A percentile compares a stretch with the other conserved stretches of the same genome.
Evolutionary conservation across 2,797 vertebrate genomes (phyloP).

Genomic region (Anguilla pacifica): DNA sequence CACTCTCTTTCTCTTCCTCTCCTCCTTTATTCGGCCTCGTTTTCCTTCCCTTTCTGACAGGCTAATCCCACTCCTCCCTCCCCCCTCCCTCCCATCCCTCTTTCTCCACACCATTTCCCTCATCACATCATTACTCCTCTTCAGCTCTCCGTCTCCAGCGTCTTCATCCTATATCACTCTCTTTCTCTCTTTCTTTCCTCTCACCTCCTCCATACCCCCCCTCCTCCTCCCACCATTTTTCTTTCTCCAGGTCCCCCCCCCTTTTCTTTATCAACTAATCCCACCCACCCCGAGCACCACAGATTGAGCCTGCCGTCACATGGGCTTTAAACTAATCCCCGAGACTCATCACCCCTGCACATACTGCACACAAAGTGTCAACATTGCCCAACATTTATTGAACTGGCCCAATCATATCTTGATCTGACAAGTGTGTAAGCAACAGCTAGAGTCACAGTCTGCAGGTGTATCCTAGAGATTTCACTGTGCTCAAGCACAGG

Average conservation of each 20-base stretch:
- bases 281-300: background rate
- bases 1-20: constrained; percentile 15
- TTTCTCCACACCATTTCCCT: background rate
- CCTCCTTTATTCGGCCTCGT: constrained; percentile 18
- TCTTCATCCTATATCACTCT: background rate
- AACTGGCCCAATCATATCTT: no score
- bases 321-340: background rate
- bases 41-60: background rate
- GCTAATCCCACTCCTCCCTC: constrained; percentile 11
- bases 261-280: background rate
- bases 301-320: background rate
- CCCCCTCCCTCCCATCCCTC: background rate
- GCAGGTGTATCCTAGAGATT: no score
- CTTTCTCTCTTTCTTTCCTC: background rate
- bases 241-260: background rate
- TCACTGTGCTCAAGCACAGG: no score
- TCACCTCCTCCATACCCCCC: background rate
- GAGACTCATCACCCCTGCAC: constrained; percentile 1
- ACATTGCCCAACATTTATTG: no score
- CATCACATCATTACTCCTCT: background rate
- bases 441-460: no score
- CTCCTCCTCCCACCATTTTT: background rate
- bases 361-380: no score
- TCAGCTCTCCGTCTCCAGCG: constrained; percentile 21
- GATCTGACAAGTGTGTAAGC: no score